Evolutionary conservation across 35 echinoderm and acorn worm genomes (phyloP), one percentile per base, ranked within the genome.

Genomic region (Eucidaris tribuloides): DNA sequence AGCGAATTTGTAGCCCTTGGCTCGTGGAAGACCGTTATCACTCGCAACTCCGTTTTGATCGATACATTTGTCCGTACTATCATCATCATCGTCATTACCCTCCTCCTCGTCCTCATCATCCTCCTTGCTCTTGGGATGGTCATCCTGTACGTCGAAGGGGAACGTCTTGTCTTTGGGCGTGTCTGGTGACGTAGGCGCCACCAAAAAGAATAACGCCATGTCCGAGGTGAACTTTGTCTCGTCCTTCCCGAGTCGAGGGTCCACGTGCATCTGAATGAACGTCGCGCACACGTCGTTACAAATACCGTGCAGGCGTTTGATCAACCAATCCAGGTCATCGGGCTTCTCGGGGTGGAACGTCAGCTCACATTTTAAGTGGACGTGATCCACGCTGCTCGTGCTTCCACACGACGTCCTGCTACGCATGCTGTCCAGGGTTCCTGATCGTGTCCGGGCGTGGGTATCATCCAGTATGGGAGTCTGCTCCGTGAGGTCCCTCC

Each of bases 171-270:
- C 58, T 5, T 56, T 6, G 15, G 23, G 25, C 14, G 81, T 61
- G 15, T 93, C 87, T 22, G 90, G 83, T 42, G 82, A 87, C 46
- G 84, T 87, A 0, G 95, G 95, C 9, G 95, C 90, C 15, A 99
- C 95, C 7, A 99, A 64, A 71, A 99, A 93, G 62, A 99, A 93
- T 9, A 99, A 79, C 22, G 95, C 90, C 28, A 88, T 83, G 13
- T 99, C 95, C 22, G 83, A 87, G 33, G 77, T 70, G 14, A 78
- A 79, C 19, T 71, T 59, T 33, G 45, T 29, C 27, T 82, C 79
- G 41, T 71, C 65, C 52, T 76, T 76, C 37, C 82, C 79, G 7
- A 55, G 37, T 34, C 80, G 78, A 1, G 60, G 78, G 55, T 79
- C 80, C 17, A 82, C 34, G 41, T 93, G 83, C 86, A 99, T 79